Base-by-base conservation (phyloP, 1,140 invertebrate genomes). In the Thereuonema tuberculata region DNA sequence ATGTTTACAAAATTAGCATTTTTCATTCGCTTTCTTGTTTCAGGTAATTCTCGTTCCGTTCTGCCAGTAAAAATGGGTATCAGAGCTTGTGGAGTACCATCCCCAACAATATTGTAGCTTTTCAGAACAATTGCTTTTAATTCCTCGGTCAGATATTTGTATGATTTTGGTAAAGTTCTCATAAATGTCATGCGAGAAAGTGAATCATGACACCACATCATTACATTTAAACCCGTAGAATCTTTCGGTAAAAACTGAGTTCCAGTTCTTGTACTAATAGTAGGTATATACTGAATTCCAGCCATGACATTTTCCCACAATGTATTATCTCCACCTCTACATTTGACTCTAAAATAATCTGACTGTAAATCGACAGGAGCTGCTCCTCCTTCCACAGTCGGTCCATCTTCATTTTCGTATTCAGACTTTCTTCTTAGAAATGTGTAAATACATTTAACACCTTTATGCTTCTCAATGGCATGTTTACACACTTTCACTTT, bases 161-260 rank as follows among this genome's bases (percentile, higher is more conserved):
- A 87, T 9, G 85, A 85, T 63, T 85, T 83, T 1, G 91, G 91
- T 50, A 97, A 74, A 66, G 88, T 86, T 37, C 93, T 77, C 24
- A 88, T 84, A 68, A 93, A 93, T 1, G 85, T 85, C 71, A 91
- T 87, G 47, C 85, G 77, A 0, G 91, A 93, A 0, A 94, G 71
- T 0, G 93, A 95, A 74, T 97, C 93, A 70, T 93, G 89, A 0
- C 89, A 91, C 60, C 93, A 84, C 76, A 95, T 91, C 0, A 94
- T 69, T 0, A 96, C 83, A 69, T 91, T 93, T 5, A 87, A 64
- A 54, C 78, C 77, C 1, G 82, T 63, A 0, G 74, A 72, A 43
- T 76, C 72, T 9, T 71, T 37, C 0, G 78, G 74, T 5, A 81
- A 69, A 28, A 75, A 71, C 14, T 76, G 68, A 78, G 81, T 82